Evolutionary conservation across 2,797 vertebrate species (phyloP), one percentile per base, ranked within the genome.

Genomic region (Sebastiscus albofasciatus): DNA sequence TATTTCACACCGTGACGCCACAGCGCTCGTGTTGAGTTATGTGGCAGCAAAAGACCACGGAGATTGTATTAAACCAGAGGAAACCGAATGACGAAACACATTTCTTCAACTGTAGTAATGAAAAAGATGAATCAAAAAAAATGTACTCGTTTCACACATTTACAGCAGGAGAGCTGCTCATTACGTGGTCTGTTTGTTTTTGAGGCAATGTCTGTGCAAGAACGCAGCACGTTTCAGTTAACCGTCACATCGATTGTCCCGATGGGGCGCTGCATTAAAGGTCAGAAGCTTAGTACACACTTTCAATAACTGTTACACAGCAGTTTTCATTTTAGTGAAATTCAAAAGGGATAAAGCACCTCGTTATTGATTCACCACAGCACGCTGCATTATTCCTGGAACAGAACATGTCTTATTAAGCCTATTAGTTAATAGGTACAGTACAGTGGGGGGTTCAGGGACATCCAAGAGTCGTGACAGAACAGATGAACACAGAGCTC

Each of bases 1-100:
- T 67, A 52, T 85, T 85, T 88, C 79, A 73, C 79, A 72, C 56
- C 42, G 13, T 18, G 65, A 84, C 61, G 33, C 60, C 65, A 46
- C 67, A 7, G 20, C 1, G 52, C 61, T 70, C 6, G 0, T 12
- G 79, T 16, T 54, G 49, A 67, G 75, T 39, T 77, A 29, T 58
- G 69, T 49, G 58, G 52, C 33, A 4, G 46, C 34, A 64, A 27
- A 54, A n/a, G 49, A n/a, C 49, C 49, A n/a, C 49, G 20, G 49
- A 81, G 39, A 24, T 64, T 16, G 42, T 27, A 39, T 67, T 27
- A 14, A 70, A 73, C 54, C 22, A 1, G 52, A 42, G 64, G 9
- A 77, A 77, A 56, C 49, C 67, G 24, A 72, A 72, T 81, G 81
- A 79, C 22, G 42, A 83, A 83, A 91, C 6, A 3, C 14, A 39